A percentile compares a stretch with the other conserved stretches of the same genome.
Evolutionary conservation across 2,797 vertebrate species (phyloP).

Genomic region (Artibeus lituratus): DNA sequence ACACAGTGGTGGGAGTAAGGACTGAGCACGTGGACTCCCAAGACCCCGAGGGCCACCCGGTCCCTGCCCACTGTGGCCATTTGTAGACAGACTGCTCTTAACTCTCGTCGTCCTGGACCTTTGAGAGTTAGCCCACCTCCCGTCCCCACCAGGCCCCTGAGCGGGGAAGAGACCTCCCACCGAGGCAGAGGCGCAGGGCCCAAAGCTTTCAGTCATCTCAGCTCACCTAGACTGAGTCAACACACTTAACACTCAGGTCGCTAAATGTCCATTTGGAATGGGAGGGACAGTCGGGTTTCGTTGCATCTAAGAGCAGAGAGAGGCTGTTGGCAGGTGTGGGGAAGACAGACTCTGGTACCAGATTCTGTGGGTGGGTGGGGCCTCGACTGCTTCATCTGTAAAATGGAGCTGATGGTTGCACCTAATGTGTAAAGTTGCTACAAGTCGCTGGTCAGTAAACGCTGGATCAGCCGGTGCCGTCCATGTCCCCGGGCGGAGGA

Average conservation of each 20-base stretch:
- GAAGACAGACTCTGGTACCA: too few species aligned
- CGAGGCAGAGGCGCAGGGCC: not conserved
- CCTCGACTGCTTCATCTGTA: rapidly evolving
- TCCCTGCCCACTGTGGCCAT: not conserved
- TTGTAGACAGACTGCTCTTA: not conserved
- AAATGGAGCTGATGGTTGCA: not conserved
- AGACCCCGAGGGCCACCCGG: not conserved
- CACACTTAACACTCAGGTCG: not conserved
- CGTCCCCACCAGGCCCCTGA: too few species aligned
- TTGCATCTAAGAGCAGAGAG: not conserved
- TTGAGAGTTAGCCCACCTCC: too few species aligned
- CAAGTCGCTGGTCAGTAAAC: not conserved
- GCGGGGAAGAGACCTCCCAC: rapidly evolving
- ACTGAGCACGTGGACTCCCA: rapidly evolving
- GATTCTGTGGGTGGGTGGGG: rapidly evolving
- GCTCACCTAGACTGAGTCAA: not conserved
- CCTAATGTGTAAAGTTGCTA: not conserved
- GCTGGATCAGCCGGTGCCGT: not conserved
- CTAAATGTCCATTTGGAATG: not conserved
- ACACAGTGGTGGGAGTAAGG: not conserved
- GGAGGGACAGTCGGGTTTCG: not conserved
- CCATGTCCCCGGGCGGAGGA: rapidly evolving
- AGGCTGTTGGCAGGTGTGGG: not conserved
- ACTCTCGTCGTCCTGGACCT: too few species aligned
- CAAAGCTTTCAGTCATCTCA: not conserved